phyloP scores from a whole-genome alignment of 2,797 vertebrate genomes.

The Hephaestus fuliginosus region DNA sequence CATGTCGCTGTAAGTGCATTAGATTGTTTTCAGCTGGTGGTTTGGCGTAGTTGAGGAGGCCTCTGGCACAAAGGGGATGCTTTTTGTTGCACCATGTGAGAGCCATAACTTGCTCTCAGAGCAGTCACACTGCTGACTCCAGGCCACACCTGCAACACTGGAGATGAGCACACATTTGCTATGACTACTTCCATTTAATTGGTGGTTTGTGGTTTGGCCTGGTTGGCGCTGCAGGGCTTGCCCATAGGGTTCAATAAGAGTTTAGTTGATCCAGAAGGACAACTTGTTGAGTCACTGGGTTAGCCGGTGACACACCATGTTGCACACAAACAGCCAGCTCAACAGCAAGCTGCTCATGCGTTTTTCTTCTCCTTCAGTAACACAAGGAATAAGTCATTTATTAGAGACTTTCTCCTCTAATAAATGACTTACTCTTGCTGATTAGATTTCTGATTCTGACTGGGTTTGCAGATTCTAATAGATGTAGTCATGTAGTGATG shows the following conservation, averaged over 20 bases:
- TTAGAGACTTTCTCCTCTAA: not conserved
- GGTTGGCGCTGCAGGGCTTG: conserved; percentile 12
- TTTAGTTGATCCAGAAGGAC: conserved; percentile 44
- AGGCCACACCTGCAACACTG: conserved; percentile 51
- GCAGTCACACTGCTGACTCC: conserved; percentile 20
- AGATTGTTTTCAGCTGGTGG: conserved; percentile 47
- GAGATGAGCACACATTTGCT: conserved; percentile 38
- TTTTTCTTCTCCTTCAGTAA: conserved; percentile 6
- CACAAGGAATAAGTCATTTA: not conserved
- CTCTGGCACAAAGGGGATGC: conserved; percentile 17
- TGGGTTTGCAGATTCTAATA: not conserved
- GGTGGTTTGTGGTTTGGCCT: conserved; percentile 70
- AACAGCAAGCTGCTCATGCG: conserved; percentile 7
- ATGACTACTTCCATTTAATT: conserved; percentile 45
- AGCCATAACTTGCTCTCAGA: conserved; percentile 31
- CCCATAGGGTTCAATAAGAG: conserved; percentile 23
- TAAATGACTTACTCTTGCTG: not conserved
- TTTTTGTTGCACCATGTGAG: conserved; percentile 32
- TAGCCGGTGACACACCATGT: conserved; percentile 11
- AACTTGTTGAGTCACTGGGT: conserved; percentile 12
- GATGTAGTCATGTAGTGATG: not conserved
- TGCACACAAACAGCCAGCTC: conserved; percentile 26
- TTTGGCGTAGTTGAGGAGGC: conserved; percentile 31
- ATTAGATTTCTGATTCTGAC: conserved; percentile 8
- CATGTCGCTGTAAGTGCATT: not conserved